Conservation (phyloP, 2,113 vertebrate genomes). For the Lophura nycthemera region DNA sequence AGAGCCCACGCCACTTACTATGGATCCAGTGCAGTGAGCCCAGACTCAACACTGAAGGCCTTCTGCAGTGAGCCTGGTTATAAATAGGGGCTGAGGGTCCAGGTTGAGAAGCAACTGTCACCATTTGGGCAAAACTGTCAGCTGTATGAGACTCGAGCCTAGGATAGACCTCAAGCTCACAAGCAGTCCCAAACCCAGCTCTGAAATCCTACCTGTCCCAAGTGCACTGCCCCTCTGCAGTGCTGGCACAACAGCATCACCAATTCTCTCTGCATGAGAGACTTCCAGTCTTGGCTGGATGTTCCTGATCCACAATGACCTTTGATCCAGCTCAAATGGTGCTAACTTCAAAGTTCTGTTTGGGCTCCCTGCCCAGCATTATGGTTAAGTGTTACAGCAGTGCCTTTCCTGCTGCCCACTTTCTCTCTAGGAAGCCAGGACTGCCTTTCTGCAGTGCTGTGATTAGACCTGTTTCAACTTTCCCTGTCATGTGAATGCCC, state of each 20-base stretch:
- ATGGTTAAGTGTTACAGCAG: constrained; percentile 32
- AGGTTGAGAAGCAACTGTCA: neutral
- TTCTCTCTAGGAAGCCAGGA: constrained; percentile 40
- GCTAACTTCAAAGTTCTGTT: constrained; percentile 38
- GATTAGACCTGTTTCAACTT: constrained; percentile 51
- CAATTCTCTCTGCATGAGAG: neutral
- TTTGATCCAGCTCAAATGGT: constrained; percentile 36
- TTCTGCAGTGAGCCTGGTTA: neutral
- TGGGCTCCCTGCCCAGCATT: constrained; percentile 63
- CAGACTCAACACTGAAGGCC: neutral
- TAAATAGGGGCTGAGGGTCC: neutral
- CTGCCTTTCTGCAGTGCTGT: constrained; percentile 38
- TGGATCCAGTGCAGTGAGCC: neutral
- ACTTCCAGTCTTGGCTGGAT: constrained; percentile 24
- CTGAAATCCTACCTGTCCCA: neutral
- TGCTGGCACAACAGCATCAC: neutral
- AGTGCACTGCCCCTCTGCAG: neutral
- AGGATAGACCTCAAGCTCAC: accelerated
- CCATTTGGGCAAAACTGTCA: neutral
- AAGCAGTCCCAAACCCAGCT: neutral
- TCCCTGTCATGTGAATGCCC: neutral
- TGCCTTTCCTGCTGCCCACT: neutral
- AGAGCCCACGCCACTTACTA: neutral
- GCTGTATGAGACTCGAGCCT: neutral
- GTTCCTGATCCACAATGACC: neutral